A percentile compares a stretch with the other conserved stretches of the same genome.
Evolutionary conservation across 2,113 vertebrate species (phyloP).

Genomic region (Rhinogobius similis): DNA sequence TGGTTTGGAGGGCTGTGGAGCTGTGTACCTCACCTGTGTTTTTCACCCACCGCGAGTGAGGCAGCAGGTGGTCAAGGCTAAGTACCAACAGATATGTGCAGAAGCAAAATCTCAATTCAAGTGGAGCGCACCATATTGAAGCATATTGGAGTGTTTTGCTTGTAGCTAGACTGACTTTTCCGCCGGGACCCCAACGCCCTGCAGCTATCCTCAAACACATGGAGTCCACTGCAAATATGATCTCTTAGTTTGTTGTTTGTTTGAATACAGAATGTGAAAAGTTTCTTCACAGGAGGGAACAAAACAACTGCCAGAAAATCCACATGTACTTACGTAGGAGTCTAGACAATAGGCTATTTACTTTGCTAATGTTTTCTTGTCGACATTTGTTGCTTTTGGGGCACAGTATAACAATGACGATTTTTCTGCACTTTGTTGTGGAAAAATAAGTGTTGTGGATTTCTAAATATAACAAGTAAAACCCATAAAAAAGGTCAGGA

Average conservation of each 20-base stretch:
- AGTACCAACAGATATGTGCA: not conserved
- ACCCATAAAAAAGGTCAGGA: too few relatives aligned
- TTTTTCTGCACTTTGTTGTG: too few relatives aligned
- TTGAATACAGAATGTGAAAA: slow-evolving; percentile 5
- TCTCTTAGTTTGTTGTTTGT: slow-evolving; percentile 11
- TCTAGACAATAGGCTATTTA: not conserved
- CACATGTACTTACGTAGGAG: not conserved
- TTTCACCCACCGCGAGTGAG: not conserved
- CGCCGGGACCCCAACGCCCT: not conserved
- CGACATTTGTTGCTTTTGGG: not conserved
- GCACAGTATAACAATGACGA: too few relatives aligned
- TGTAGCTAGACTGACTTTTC: not conserved
- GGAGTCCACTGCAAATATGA: slow-evolving; percentile 5
- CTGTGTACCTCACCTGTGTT: not conserved
- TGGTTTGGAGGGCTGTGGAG: not conserved
- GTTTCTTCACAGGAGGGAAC: not conserved
- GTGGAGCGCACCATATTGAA: not conserved
- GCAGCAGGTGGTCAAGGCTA: slow-evolving; percentile 11
- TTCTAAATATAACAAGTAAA: too few relatives aligned
- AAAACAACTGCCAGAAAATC: not conserved
- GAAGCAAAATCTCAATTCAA: not conserved
- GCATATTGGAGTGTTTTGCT: slow-evolving; percentile 9
- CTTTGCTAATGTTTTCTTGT: not conserved
- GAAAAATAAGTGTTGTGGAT: too few relatives aligned
- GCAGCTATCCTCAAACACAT: slow-evolving; percentile 10